Evolutionary conservation across 53 echinoderm and acorn worm species (phyloP).

Genomic region (Hippasteria phrygiana): DNA sequence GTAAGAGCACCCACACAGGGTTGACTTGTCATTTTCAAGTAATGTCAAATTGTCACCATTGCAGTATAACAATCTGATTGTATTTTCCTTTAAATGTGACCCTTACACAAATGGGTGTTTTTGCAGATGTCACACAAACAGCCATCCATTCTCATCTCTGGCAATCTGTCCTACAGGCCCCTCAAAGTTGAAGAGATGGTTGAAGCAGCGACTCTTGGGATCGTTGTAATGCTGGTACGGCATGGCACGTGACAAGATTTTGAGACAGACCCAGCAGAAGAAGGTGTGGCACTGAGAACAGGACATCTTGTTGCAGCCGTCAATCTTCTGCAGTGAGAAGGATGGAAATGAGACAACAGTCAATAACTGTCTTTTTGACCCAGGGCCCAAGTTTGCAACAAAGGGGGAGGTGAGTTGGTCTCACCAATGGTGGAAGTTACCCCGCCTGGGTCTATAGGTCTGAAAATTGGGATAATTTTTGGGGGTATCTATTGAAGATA

Average conservation of each 20-base stretch:
- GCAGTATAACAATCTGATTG: too few species aligned
- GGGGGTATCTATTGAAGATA: too few species aligned
- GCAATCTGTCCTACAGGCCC: not conserved
- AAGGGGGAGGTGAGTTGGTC: too few species aligned
- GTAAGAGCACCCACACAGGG: too few species aligned
- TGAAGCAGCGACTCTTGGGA: slow-evolving; percentile 72
- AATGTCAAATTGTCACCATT: too few species aligned
- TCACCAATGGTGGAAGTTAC: too few species aligned
- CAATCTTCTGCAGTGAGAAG: slow-evolving; percentile 80
- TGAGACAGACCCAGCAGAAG: slow-evolving; percentile 95
- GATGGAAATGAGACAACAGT: not conserved
- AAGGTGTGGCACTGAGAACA: slow-evolving; percentile 88
- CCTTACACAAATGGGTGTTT: not conserved
- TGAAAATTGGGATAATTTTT: too few species aligned
- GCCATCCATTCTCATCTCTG: slow-evolving; percentile 15
- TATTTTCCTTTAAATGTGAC: not conserved
- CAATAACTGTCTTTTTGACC: too few species aligned
- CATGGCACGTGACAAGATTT: slow-evolving; percentile 66
- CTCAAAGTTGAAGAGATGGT: slow-evolving; percentile 73
- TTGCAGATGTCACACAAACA: slow-evolving; percentile 20
- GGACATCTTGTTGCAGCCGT: slow-evolving; percentile 98
- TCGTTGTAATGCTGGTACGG: slow-evolving; percentile 87
- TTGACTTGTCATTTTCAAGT: too few species aligned
- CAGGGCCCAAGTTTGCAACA: too few species aligned
- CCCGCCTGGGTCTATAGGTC: too few species aligned